These are phyloP conservation scores for Lasius platythorax DNA, from an alignment of 2,888 invertebrate species.

Conservation along the genomic window DNA sequence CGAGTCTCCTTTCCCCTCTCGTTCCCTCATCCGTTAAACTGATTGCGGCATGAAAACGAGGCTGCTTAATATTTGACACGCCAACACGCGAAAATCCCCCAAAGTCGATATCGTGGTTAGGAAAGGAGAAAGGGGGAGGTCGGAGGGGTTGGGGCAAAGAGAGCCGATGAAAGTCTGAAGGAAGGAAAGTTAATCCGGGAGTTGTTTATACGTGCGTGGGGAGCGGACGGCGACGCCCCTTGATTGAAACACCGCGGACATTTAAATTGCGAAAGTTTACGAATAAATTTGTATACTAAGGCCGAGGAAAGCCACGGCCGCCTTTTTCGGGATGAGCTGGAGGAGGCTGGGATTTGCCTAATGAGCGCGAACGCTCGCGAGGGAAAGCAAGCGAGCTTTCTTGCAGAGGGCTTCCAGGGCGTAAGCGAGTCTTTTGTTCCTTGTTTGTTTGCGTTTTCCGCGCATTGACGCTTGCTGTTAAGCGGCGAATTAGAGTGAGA, in stretches of 20 bases:
- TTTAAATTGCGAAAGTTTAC: conserved; percentile 82
- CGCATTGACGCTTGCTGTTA: conserved; percentile 29
- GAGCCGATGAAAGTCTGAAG: conserved; percentile 61
- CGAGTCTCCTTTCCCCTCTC: background rate
- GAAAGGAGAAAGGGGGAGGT: background rate
- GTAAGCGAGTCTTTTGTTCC: conserved; percentile 51
- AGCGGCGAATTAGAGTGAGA: conserved; percentile 34
- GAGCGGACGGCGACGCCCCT: conserved; percentile 66
- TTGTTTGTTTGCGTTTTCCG: conserved; percentile 25
- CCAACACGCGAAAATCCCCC: conserved; percentile 62
- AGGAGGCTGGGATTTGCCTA: conserved; percentile 73
- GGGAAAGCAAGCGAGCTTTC: conserved; percentile 55
- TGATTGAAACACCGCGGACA: conserved; percentile 82
- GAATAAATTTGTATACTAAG: conserved; percentile 81
- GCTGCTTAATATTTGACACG: conserved; percentile 70
- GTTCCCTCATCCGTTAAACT: conserved; percentile 3
- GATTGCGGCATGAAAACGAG: conserved; percentile 48
- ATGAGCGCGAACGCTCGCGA: conserved; percentile 72
- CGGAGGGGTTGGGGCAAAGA: background rate
- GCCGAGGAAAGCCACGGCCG: conserved; percentile 61
- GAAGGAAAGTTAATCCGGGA: conserved; percentile 33
- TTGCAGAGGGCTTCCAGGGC: conserved; percentile 3
- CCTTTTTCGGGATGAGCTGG: conserved; percentile 56
- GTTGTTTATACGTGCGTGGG: conserved; percentile 51
- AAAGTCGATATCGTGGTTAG: conserved; percentile 62